phyloP scores from a whole-genome alignment of 2,888 invertebrate species.

The Agapostemon virescens region DNA sequence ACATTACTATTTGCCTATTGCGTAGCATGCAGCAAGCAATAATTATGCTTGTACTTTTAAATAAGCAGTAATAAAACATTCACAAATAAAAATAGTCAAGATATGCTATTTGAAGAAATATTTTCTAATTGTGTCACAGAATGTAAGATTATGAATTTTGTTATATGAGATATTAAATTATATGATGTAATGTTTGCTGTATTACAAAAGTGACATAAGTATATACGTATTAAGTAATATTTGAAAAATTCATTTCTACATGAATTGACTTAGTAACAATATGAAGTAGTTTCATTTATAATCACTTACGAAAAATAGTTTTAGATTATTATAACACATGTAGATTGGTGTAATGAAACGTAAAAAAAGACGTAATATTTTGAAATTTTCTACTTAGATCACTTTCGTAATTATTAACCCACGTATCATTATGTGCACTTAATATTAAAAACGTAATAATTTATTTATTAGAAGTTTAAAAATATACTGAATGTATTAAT shows the following conservation, averaged over 20 bases:
- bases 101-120: constrained; percentile 9
- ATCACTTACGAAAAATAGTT: not conserved
- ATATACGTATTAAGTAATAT: not conserved
- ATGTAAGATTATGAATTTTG: not conserved
- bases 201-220: not conserved
- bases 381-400: not conserved
- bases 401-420: not conserved
- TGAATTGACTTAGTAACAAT: not conserved
- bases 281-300: not conserved
- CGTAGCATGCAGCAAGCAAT: constrained; percentile 58
- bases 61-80: constrained; percentile 26
- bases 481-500: constrained; percentile 1
- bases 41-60: constrained; percentile 23
- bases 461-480: not conserved
- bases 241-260: not conserved
- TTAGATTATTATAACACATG: not conserved
- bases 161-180: not conserved
- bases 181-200: not conserved
- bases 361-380: not conserved
- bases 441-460: not conserved
- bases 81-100: constrained; percentile 16
- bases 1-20: constrained; percentile 50
- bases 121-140: not conserved
- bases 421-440: not conserved
- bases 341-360: not conserved